These are phyloP conservation scores for Recurvirostra avosetta DNA, from an alignment of 2,113 vertebrate genomes.

Conservation along the genomic window DNA sequence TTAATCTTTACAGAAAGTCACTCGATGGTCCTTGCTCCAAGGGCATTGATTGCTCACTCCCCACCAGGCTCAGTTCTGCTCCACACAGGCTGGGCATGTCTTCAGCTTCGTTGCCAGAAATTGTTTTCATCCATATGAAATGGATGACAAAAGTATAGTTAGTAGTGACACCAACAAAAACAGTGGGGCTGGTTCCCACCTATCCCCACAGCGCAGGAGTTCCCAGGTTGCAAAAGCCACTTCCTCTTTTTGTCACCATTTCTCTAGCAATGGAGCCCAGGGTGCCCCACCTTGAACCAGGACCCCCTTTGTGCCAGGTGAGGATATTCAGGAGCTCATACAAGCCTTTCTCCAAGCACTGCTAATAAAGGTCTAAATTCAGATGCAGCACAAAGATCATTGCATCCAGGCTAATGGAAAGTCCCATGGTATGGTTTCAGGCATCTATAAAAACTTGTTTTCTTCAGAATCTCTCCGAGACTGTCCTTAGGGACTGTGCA, in stretches of 20 bases:
- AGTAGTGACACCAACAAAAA: neutral
- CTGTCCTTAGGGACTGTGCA: neutral
- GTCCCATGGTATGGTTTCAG: neutral
- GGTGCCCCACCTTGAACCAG: neutral
- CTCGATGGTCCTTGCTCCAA: rapidly evolving
- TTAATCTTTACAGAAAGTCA: neutral
- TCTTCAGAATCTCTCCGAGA: neutral
- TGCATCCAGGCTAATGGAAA: neutral
- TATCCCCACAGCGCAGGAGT: neutral
- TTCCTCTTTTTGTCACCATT: neutral
- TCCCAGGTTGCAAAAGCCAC: neutral
- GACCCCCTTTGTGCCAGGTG: neutral
- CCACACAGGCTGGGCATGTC: neutral
- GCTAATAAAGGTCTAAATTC: neutral
- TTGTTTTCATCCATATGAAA: rapidly evolving
- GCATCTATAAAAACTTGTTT: neutral
- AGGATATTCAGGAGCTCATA: neutral
- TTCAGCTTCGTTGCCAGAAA: neutral
- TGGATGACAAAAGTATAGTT: rapidly evolving
- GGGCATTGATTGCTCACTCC: neutral
- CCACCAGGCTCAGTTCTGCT: neutral
- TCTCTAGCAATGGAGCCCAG: neutral
- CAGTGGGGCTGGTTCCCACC: neutral
- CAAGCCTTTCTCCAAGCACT: neutral
- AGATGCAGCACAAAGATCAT: neutral